phyloP scores from a whole-genome alignment of 2,113 vertebrate genomes.

The Pitta sordida region DNA sequence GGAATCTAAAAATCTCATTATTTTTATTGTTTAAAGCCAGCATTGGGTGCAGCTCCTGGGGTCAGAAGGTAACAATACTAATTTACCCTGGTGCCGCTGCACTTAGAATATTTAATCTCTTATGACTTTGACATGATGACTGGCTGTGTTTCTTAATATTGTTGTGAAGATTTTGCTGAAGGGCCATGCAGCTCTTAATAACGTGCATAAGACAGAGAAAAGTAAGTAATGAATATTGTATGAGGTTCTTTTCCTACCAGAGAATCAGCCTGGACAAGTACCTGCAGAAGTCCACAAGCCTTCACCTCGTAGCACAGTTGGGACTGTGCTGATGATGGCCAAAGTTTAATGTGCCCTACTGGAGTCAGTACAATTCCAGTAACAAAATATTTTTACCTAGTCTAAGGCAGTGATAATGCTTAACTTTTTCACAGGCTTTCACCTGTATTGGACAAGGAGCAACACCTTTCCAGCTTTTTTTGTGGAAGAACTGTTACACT shows the following conservation, averaged over 20 bases:
- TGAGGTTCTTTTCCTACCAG: not conserved
- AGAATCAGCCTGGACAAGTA: not conserved
- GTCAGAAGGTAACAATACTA: slow-evolving; percentile 61
- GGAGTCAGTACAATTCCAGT: not conserved
- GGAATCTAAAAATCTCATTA: slow-evolving; percentile 67
- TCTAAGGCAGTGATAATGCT: not conserved
- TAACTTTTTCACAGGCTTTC: not conserved
- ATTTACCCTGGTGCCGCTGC: slow-evolving; percentile 39
- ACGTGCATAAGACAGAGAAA: slow-evolving; percentile 11
- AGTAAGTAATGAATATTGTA: slow-evolving; percentile 20
- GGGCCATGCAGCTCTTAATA: slow-evolving; percentile 32
- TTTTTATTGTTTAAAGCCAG: slow-evolving; percentile 67
- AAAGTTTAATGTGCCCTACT: not conserved
- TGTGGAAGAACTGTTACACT: not conserved
- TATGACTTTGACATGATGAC: slow-evolving; percentile 55
- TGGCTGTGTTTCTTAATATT: slow-evolving; percentile 46
- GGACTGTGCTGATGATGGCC: not conserved
- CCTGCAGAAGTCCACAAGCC: not conserved
- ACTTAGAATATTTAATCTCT: slow-evolving; percentile 65
- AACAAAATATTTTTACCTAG: not conserved
- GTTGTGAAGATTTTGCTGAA: slow-evolving; percentile 30
- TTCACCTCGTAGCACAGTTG: not conserved
- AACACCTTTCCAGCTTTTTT: not conserved
- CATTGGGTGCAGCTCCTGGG: not conserved
- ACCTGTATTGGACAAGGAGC: not conserved